These are phyloP conservation scores for Drosophila malerkotliana DNA, from an alignment of 1,140 invertebrate species.

Conservation along the genomic window DNA sequence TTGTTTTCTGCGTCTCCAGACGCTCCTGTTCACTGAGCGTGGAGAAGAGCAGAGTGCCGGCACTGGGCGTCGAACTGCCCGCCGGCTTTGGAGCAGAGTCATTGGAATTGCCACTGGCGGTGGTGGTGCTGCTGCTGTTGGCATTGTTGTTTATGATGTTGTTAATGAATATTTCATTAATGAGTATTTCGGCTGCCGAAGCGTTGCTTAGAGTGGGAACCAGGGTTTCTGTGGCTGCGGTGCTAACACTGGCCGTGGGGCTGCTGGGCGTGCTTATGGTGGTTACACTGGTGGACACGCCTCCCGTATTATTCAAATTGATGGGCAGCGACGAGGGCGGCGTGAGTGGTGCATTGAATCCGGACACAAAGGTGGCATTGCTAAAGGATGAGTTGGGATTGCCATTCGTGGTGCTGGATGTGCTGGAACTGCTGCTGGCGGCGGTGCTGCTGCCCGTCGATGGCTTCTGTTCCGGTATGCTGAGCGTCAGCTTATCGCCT, in stretches of 20 bases:
- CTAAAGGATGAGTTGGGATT: conserved; percentile 59
- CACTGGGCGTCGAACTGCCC: conserved; percentile 79
- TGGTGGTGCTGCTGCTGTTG: conserved; percentile 30
- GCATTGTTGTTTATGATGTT: conserved; percentile 82
- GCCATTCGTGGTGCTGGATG: conserved; percentile 39
- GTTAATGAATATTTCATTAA: conserved; percentile 83
- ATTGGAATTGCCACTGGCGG: conserved; percentile 28
- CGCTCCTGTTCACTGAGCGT: conserved; percentile 86
- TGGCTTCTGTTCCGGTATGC: conserved; percentile 85
- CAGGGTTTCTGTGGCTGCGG: conserved; percentile 23
- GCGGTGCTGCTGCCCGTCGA: conserved; percentile 27
- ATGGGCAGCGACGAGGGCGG: conserved; percentile 62
- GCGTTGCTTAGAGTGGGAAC: conserved; percentile 66
- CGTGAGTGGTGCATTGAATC: conserved; percentile 61
- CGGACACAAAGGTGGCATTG: conserved; percentile 71
- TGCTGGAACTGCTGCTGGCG: conserved; percentile 52
- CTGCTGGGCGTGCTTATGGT: conserved; percentile 60
- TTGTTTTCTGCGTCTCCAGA: conserved; percentile 80
- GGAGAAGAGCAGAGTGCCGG: conserved; percentile 85
- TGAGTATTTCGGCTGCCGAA: conserved; percentile 80
- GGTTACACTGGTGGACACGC: conserved; percentile 59
- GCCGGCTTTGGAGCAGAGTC: conserved; percentile 55
- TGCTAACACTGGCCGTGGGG: conserved; percentile 41
- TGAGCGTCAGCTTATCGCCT: conserved; percentile 90
- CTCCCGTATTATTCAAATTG: conserved; percentile 57